These are phyloP conservation scores for Aporrectodea caliginosa DNA, from an alignment of 1,140 invertebrate genomes.

Conservation along the genomic window DNA sequence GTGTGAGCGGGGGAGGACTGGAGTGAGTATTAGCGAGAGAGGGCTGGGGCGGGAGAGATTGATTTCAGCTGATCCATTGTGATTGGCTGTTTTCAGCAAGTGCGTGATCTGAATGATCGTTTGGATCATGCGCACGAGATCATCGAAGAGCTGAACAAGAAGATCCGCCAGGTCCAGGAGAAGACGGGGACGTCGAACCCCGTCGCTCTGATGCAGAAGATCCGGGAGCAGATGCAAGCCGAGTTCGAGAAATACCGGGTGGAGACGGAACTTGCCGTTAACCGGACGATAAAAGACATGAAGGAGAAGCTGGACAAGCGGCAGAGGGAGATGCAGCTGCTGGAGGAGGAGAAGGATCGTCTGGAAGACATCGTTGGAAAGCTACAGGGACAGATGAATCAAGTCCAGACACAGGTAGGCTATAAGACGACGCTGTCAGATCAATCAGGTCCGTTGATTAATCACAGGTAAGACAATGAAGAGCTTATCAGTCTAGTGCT, in stretches of 20 bases:
- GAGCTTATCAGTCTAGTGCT: too few species aligned
- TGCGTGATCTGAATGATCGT: background rate
- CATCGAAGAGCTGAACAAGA: background rate
- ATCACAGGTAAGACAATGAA: too few species aligned
- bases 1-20: background rate
- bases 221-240: background rate
- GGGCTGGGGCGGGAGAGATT: background rate
- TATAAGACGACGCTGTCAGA: too few species aligned
- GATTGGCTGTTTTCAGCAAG: background rate
- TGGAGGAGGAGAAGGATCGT: background rate
- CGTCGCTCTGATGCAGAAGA: background rate
- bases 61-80: too few species aligned
- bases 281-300: background rate
- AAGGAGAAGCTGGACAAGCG: background rate
- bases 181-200: slow-evolving; percentile 1
- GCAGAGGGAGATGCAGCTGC: background rate
- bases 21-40: background rate
- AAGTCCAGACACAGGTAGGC: background rate
- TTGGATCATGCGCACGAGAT: background rate
- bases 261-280: background rate
- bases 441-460: too few species aligned
- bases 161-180: background rate
- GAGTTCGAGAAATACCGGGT: background rate
- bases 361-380: background rate
- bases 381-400: background rate